These are phyloP conservation scores for Rhaphigaster nebulosa DNA, from an alignment of 2,888 invertebrate species.

Conservation along the genomic window DNA sequence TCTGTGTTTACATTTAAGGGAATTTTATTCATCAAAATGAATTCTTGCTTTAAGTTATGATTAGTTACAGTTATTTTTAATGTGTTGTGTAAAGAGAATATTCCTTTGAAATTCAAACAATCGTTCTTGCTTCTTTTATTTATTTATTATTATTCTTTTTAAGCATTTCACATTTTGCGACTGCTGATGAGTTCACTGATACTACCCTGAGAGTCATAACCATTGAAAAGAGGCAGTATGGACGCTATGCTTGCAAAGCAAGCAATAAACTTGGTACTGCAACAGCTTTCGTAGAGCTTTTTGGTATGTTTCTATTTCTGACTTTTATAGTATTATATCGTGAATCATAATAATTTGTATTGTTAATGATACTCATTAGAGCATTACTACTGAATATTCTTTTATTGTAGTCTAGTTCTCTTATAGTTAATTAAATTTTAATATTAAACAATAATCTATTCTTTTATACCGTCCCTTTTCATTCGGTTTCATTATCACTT, in stretches of 20 bases:
- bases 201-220: conserved; percentile 90
- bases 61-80: neutral
- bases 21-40: neutral
- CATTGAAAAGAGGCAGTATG: conserved; percentile 91
- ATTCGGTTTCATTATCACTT: neutral
- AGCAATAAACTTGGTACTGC: conserved; percentile 88
- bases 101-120: neutral
- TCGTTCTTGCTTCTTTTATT: neutral
- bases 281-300: conserved; percentile 85
- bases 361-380: neutral
- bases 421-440: neutral
- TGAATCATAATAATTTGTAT: neutral
- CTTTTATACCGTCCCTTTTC: neutral
- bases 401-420: neutral
- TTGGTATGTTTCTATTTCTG: conserved; percentile 75
- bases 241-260: conserved; percentile 87
- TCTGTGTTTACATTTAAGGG: neutral
- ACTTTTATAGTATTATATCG: neutral
- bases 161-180: conserved; percentile 90
- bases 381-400: neutral
- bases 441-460: neutral
- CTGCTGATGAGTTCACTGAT: conserved; percentile 92
- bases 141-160: conserved; percentile 61
- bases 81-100: neutral
- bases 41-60: neutral